Evolutionary conservation across 1,140 invertebrate species (phyloP).

Genomic region (Eumeta japonica): DNA sequence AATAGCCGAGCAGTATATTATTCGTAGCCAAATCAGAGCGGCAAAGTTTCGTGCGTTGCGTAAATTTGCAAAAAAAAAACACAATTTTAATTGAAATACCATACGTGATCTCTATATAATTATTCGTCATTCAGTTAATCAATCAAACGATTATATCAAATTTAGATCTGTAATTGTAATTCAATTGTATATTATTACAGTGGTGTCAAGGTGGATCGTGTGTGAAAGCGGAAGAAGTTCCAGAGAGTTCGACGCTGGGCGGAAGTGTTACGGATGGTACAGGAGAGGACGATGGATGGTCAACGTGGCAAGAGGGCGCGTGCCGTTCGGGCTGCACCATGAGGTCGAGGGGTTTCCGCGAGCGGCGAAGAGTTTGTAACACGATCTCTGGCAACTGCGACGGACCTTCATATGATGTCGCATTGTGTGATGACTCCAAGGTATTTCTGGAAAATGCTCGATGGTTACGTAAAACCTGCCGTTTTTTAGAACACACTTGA

Average conservation of each 20-base stretch:
- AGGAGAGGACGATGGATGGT: slow-evolving; percentile 60
- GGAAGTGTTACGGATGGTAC: slow-evolving; percentile 21
- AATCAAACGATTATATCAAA: neutral
- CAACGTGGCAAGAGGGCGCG: slow-evolving; percentile 59
- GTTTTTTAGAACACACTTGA: no score
- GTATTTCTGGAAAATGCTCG: no score
- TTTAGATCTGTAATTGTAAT: neutral
- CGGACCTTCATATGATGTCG: slow-evolving; percentile 62
- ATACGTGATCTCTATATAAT: neutral
- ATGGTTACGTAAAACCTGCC: no score
- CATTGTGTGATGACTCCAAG: slow-evolving; percentile 66
- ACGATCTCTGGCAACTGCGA: slow-evolving; percentile 60
- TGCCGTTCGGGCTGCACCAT: slow-evolving; percentile 70
- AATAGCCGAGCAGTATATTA: no score
- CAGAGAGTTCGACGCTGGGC: slow-evolving; percentile 5
- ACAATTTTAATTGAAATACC: no score
- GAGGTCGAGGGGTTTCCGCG: slow-evolving; percentile 60
- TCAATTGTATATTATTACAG: slow-evolving; percentile 21
- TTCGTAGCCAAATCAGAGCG: no score
- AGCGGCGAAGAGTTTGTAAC: slow-evolving; percentile 59
- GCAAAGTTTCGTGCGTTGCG: no score
- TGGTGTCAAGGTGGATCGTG: slow-evolving; percentile 70
- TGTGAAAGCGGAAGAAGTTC: slow-evolving; percentile 25
- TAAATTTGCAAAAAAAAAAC: no score
- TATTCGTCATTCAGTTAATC: neutral